These are phyloP conservation scores for Smittia aterrima DNA, from an alignment of 2,888 invertebrate species.

Conservation along the genomic window DNA sequence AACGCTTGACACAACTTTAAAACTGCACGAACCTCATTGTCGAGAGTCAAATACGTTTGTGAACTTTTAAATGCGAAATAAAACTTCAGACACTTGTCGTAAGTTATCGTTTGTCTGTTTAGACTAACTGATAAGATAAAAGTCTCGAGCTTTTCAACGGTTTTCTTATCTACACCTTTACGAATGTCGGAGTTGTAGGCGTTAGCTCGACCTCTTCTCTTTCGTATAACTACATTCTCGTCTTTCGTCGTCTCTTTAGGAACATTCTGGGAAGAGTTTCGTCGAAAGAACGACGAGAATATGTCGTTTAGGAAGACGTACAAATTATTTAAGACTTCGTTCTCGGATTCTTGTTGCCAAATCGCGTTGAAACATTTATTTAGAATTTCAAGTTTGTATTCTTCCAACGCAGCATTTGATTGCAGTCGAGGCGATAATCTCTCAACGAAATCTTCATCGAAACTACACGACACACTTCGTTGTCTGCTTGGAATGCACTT, in stretches of 20 bases:
- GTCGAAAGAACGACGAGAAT: neutral
- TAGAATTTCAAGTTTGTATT: neutral
- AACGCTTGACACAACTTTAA: neutral
- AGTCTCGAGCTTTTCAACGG: constrained; percentile 26
- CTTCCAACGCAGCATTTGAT: neutral
- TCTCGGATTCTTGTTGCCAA: neutral
- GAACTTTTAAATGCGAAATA: constrained; percentile 23
- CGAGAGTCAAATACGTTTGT: neutral
- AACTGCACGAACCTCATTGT: neutral
- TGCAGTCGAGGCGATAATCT: neutral
- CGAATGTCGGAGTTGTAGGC: neutral
- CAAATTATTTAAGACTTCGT: neutral
- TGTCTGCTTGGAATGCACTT: constrained; percentile 50
- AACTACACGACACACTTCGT: neutral
- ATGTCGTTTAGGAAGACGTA: constrained; percentile 1
- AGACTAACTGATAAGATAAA: constrained; percentile 37
- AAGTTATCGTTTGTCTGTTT: constrained; percentile 34
- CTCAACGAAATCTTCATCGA: neutral
- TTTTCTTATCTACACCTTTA: neutral
- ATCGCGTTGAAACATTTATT: neutral
- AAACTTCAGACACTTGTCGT: constrained; percentile 30
- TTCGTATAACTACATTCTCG: neutral
- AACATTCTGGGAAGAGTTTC: neutral
- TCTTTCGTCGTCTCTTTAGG: neutral
- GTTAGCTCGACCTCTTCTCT: neutral